phyloP scores from a whole-genome alignment of 2,888 invertebrate species.

The Chromoteleia sp. region DNA sequence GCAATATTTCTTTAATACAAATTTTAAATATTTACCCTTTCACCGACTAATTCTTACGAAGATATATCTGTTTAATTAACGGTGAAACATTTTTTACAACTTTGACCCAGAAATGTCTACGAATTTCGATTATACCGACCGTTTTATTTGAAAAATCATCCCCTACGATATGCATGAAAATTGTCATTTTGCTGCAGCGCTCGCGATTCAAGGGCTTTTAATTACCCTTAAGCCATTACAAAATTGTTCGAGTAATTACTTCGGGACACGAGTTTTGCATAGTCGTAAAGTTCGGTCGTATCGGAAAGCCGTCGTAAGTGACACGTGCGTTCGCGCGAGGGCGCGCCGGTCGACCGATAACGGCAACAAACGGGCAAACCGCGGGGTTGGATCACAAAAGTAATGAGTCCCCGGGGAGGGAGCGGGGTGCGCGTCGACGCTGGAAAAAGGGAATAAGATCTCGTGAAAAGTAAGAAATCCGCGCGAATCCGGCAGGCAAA shows the following conservation, averaged over 20 bases:
- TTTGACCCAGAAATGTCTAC: background rate
- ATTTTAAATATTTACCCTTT: too few relatives aligned
- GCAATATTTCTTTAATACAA: too few relatives aligned
- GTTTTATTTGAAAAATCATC: too few relatives aligned
- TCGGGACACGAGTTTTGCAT: conserved; percentile 36
- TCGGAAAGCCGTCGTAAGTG: conserved; percentile 14
- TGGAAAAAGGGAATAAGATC: conserved; percentile 23
- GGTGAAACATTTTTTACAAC: too few relatives aligned
- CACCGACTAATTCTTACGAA: too few relatives aligned
- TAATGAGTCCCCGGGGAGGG: conserved; percentile 22
- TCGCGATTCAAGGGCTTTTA: conserved; percentile 17
- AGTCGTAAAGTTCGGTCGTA: conserved; percentile 31
- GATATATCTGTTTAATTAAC: too few relatives aligned
- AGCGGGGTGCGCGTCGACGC: conserved; percentile 1
- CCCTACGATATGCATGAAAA: conserved; percentile 7
- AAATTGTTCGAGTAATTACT: conserved; percentile 35
- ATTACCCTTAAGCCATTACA: conserved; percentile 18
- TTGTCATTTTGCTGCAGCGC: background rate
- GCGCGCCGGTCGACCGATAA: background rate
- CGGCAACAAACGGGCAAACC: background rate
- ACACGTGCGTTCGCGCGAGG: conserved; percentile 23
- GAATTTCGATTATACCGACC: too few relatives aligned
- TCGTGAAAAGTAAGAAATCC: conserved; percentile 43
- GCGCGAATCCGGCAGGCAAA: conserved; percentile 24
- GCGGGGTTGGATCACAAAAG: conserved; percentile 7